Evolutionary conservation across 2,888 invertebrate species (phyloP).

Genomic region (Phasia obesa): DNA sequence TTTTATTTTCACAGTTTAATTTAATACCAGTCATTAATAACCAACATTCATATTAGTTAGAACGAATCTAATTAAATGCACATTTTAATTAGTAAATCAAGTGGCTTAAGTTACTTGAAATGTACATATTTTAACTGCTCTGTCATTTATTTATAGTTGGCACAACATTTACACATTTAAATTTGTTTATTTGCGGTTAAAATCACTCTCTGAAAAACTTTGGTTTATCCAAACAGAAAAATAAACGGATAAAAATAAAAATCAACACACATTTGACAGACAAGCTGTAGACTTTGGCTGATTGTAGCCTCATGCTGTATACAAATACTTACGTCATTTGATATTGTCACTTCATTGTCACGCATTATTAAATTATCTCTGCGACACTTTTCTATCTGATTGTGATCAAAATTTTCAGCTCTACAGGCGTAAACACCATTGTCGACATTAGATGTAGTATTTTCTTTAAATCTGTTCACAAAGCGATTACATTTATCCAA

Average conservation of each 20-base stretch:
- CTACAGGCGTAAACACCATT: slow-evolving; percentile 78
- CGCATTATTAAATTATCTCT: slow-evolving; percentile 84
- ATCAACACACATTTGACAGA: background rate
- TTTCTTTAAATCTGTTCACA: slow-evolving; percentile 69
- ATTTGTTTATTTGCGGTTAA: background rate
- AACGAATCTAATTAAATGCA: too few species aligned
- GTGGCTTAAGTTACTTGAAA: too few species aligned
- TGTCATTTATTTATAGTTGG: too few species aligned
- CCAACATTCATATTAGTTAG: too few species aligned
- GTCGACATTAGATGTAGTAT: slow-evolving; percentile 49
- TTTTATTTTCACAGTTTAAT: too few species aligned
- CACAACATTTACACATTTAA: too few species aligned
- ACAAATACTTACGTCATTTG: slow-evolving; percentile 86
- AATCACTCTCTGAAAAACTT: background rate
- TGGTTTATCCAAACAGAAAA: background rate
- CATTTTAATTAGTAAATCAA: too few species aligned
- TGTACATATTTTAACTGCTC: too few species aligned
- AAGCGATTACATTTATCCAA: slow-evolving; percentile 83
- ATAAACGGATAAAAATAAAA: background rate
- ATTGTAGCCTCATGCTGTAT: background rate
- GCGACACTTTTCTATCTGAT: slow-evolving; percentile 82
- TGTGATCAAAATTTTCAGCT: slow-evolving; percentile 80
- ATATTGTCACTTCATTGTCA: slow-evolving; percentile 85
- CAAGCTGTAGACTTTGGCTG: slow-evolving; percentile 60
- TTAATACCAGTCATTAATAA: too few species aligned